Base-by-base conservation (phyloP, 2,113 vertebrate genomes). In the Hipposideros armiger region DNA sequence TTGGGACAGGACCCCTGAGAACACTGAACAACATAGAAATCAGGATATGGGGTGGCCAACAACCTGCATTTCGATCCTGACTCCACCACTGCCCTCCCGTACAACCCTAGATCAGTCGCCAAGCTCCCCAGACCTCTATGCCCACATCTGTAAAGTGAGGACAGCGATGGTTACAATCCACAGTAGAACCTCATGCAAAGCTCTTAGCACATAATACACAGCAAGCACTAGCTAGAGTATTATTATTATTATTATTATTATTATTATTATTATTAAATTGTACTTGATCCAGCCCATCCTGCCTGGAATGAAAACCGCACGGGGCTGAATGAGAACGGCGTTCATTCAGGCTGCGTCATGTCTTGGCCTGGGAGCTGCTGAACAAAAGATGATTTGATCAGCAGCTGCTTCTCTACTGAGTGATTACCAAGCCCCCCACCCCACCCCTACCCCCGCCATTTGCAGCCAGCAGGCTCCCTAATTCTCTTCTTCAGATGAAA, bases 401-500 rank as follows among this genome's bases (percentile, higher is more conserved):
- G 36, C 88, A 97, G 89, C 92, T 97, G 90, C 76, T 94, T 67
- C 96, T 94, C 13, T 52, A 88, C 87, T 83, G 91, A 96, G 95
- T 45, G 74, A 90, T 81, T 92, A 81, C 82, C 82, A 50, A 80
- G 77, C 47, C 91, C 17, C 70, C 15, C 11, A 52, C 83, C 95
- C 91, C 60, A 36, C 36, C 36, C 36, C 17, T 11, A 47, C 81
- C 94, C 90, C 66, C 67, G 87, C 58, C 70, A 94, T 40, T 19
- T 67, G 87, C 80, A 85, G 56, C 91, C 91, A 91, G 7, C 42
- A 0, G 87, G 80, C 47, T 89, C 88, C 69, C 87, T 89, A 69
- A 95, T 95, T 97, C 97, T 95, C 58, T 97, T 95, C 72, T 86
- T 69, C 85, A 87, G 96, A 92, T 74, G 70, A 81, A 90, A 67